Base-by-base conservation (phyloP, 1,140 invertebrate species). In the Caenorhabditis remanei region DNA sequence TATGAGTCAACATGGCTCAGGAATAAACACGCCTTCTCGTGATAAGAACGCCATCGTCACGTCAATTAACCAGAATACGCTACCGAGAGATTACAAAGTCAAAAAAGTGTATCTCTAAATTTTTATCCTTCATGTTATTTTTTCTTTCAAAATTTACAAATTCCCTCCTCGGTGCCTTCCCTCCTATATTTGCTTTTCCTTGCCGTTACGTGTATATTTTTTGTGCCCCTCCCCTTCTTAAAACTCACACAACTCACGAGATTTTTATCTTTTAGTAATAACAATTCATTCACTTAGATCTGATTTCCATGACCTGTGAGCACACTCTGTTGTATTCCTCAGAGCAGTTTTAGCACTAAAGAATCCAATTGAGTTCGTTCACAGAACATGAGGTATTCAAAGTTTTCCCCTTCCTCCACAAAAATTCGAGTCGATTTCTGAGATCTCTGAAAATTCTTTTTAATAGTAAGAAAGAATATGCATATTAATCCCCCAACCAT, bases 21-120 rank as follows among this genome's bases (percentile, higher is more conserved):
- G 88, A 83, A 50, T 83, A 46, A 88, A 71, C 50, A 88, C 87
- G 14, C 87, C 87, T 9, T 83, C 79, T 2, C 32, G 87, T 9
- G 87, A 88, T 40, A 85, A 82, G 21, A 88, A 88, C 53, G 87
- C 87, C 8, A 82, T 90, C 6, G 61, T 87, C 11, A 85, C 85
- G 14, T 71, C 85, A 40, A 63, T 90, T 4, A 88, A 86, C 63
- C 87, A 89, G 48, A 89, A 84, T 32, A 92, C 91, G 16, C 71
- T 92, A 41, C 91, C 91, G 3, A 87, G 92, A 50, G 91, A 92
- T 82, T 92, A 92, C 65, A 90, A 90, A 85, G 92, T 92, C 41
- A 92, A 91, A 83, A 92, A 92, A 84, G 91, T 92, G 19, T 92
- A 90, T 83, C 58, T 90, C 2, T 90, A 88, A 21, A 40, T 21